Evolutionary conservation across 2,797 vertebrate genomes (phyloP).

Genomic region (Coranthus polyacanthus): DNA sequence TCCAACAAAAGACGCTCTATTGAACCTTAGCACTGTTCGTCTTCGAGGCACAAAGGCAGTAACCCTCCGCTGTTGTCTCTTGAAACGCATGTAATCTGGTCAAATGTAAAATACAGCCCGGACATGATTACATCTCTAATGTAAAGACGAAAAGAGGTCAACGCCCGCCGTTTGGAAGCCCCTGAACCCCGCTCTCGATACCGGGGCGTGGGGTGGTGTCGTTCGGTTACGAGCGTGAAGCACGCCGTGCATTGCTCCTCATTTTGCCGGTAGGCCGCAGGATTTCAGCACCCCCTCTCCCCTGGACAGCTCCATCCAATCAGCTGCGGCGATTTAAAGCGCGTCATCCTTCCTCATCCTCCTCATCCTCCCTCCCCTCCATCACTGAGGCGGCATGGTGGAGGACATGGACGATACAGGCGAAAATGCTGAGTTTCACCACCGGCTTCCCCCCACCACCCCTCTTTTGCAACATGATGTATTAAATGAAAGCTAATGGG

Average conservation of each 20-base stretch:
- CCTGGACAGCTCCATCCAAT: conserved; percentile 86
- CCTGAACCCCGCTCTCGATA: not conserved
- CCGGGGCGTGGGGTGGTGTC: conserved; percentile 13
- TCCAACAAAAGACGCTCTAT: not conserved
- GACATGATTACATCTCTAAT: no score
- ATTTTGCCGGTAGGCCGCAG: conserved; percentile 69
- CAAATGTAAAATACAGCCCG: not conserved
- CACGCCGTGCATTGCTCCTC: not conserved
- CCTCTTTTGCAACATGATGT: not conserved
- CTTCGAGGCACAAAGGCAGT: not conserved
- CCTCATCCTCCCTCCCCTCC: conserved; percentile 55
- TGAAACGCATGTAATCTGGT: not conserved
- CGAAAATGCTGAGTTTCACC: conserved; percentile 42
- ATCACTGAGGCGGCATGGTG: conserved; percentile 69
- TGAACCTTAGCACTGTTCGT: not conserved
- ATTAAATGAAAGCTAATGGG: accelerated
- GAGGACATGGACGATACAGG: conserved; percentile 57
- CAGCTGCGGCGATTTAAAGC: conserved; percentile 20
- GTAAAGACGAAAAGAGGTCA: conserved; percentile 21
- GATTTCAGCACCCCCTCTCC: conserved; percentile 83
- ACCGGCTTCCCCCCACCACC: conserved; percentile 18
- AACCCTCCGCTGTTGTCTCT: not conserved
- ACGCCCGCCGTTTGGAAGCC: not conserved
- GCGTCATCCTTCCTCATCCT: conserved; percentile 67
- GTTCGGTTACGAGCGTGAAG: not conserved